Evolutionary conservation across 2,888 invertebrate genomes (phyloP).

Genomic region (Himalopsyche anomala): DNA sequence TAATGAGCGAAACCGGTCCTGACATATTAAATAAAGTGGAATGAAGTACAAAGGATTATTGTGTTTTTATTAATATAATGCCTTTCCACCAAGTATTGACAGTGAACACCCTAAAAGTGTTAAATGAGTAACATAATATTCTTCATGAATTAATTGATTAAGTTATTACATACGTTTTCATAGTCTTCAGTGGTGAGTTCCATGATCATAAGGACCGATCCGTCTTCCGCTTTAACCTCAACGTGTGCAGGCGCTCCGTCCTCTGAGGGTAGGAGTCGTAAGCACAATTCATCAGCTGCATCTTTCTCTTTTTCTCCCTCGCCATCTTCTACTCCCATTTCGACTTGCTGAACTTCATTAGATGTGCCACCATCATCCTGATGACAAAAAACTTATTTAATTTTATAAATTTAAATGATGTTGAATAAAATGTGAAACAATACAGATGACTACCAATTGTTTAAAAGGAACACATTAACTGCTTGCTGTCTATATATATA

Average conservation of each 20-base stretch:
- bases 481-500: too few species aligned
- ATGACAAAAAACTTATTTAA: not conserved
- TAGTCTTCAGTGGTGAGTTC: conserved; percentile 71
- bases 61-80: too few species aligned
- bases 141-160: not conserved
- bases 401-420: too few species aligned
- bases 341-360: conserved; percentile 6
- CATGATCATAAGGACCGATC: conserved; percentile 72
- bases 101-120: too few species aligned
- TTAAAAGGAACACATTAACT: too few species aligned
- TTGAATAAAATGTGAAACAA: too few species aligned
- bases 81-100: too few species aligned
- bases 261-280: conserved; percentile 66
- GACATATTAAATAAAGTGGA: too few species aligned
- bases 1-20: too few species aligned
- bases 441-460: too few species aligned
- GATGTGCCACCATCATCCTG: not conserved
- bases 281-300: conserved; percentile 63
- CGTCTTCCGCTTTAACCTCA: conserved; percentile 73
- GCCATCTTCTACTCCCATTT: conserved; percentile 63
- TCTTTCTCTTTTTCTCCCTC: conserved; percentile 69
- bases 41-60: too few species aligned
- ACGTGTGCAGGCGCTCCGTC: conserved; percentile 67
- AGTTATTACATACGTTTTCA: conserved; percentile 45
- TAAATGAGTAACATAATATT: not conserved